phyloP scores from a whole-genome alignment of 2,888 invertebrate species.

The Drosophila tanythrix region DNA sequence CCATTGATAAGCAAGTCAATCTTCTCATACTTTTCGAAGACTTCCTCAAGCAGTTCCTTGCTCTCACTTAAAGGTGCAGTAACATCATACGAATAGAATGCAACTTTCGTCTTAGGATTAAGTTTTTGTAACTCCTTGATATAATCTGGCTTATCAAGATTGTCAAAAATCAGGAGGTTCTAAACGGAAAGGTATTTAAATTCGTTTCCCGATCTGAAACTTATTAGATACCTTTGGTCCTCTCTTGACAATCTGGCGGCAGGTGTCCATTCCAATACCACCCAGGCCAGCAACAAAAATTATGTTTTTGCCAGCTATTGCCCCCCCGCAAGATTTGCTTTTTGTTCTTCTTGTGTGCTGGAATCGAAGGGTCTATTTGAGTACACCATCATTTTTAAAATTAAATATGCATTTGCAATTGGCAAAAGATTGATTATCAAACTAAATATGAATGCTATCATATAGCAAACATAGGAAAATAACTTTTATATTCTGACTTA shows the following conservation, averaged over 20 bases:
- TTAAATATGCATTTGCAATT: background rate
- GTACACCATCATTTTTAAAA: background rate
- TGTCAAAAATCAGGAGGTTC: conserved; percentile 77
- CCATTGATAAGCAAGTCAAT: conserved; percentile 79
- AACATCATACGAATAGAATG: conserved; percentile 70
- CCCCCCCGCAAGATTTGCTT: background rate
- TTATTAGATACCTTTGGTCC: conserved; percentile 42
- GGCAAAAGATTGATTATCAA: background rate
- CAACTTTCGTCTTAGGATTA: conserved; percentile 53
- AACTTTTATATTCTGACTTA: background rate
- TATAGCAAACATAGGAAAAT: background rate
- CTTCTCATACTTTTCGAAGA: conserved; percentile 55
- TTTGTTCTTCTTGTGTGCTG: background rate
- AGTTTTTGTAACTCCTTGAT: conserved; percentile 22
- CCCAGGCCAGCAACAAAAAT: conserved; percentile 79
- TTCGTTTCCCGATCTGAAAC: background rate
- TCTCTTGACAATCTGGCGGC: conserved; percentile 58
- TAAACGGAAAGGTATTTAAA: conserved; percentile 20
- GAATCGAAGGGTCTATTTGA: background rate
- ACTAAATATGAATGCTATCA: too few species aligned
- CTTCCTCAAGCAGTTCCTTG: conserved; percentile 62
- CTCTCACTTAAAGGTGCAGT: conserved; percentile 65
- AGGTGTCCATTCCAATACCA: conserved; percentile 77
- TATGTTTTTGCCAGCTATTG: conserved; percentile 61
- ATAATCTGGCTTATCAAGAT: conserved; percentile 55